phyloP scores from a whole-genome alignment of 2,888 invertebrate species.

The Arge pagana region DNA sequence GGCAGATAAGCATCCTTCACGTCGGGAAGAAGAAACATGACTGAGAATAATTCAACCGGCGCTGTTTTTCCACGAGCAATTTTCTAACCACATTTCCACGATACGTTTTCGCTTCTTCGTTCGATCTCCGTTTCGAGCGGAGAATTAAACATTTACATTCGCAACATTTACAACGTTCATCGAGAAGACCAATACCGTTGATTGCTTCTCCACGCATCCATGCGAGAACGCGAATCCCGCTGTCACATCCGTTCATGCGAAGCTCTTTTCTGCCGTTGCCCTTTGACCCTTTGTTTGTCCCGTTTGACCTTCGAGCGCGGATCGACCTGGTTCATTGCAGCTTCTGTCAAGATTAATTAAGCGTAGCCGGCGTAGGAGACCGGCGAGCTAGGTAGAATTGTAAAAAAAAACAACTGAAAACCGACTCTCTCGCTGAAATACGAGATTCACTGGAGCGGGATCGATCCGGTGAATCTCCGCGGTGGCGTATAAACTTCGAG shows the following conservation, averaged over 20 bases:
- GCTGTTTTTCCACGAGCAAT: too few relatives aligned
- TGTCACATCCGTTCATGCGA: slow-evolving; percentile 5
- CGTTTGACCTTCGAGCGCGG: neutral
- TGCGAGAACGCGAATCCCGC: slow-evolving; percentile 3
- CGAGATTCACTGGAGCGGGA: too few relatives aligned
- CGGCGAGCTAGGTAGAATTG: too few relatives aligned
- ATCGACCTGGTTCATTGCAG: neutral
- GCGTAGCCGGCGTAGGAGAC: slow-evolving; percentile 3
- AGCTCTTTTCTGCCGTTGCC: neutral
- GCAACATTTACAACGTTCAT: too few relatives aligned
- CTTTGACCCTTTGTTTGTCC: slow-evolving; percentile 1
- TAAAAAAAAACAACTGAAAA: too few relatives aligned
- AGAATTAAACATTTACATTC: too few relatives aligned
- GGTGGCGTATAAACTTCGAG: too few relatives aligned
- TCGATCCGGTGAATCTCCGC: too few relatives aligned
- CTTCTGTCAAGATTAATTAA: slow-evolving; percentile 8
- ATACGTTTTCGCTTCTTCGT: neutral
- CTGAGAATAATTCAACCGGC: too few relatives aligned
- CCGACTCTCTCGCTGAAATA: too few relatives aligned
- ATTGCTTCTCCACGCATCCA: slow-evolving; percentile 12
- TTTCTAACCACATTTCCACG: too few relatives aligned
- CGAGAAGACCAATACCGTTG: slow-evolving; percentile 13
- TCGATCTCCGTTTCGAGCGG: too few relatives aligned
- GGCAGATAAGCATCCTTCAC: neutral
- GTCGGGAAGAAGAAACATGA: neutral